These are phyloP conservation scores for Mormyrops boulengeri DNA, from an alignment of 2,797 vertebrate genomes.

Conservation along the genomic window DNA sequence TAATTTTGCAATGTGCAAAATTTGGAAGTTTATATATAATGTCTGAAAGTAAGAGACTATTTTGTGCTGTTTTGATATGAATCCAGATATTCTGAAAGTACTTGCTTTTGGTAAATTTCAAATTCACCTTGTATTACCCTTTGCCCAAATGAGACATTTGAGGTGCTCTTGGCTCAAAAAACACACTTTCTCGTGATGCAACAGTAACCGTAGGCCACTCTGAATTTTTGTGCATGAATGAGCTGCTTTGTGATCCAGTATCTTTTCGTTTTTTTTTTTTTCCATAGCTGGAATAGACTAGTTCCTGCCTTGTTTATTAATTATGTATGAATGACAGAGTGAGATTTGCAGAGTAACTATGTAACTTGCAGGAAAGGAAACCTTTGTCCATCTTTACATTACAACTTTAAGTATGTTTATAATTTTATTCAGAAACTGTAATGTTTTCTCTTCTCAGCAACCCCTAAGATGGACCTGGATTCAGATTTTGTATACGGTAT, in stretches of 20 bases:
- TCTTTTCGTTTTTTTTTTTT: background rate
- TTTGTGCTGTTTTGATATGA: background rate
- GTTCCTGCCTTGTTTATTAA: background rate
- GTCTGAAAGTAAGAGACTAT: background rate
- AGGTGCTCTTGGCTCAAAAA: background rate
- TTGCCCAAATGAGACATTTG: background rate
- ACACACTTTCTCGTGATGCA: background rate
- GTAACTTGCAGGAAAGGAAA: background rate
- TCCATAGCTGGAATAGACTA: background rate
- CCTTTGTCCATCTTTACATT: background rate
- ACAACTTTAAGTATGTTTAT: background rate
- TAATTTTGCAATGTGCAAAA: background rate
- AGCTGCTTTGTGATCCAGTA: background rate
- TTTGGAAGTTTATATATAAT: background rate
- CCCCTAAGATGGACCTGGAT: constrained; percentile 43
- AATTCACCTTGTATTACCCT: background rate
- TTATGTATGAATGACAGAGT: background rate
- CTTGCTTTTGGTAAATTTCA: background rate
- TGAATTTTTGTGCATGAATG: background rate
- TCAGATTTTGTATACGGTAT: constrained; percentile 67
- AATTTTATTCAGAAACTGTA: background rate
- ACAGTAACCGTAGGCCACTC: background rate
- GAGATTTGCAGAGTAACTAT: background rate
- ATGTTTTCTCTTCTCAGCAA: constrained; percentile 34
- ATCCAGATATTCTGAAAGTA: background rate